Evolutionary conservation across 2,113 vertebrate species (phyloP).

Genomic region (Perca flavescens): DNA sequence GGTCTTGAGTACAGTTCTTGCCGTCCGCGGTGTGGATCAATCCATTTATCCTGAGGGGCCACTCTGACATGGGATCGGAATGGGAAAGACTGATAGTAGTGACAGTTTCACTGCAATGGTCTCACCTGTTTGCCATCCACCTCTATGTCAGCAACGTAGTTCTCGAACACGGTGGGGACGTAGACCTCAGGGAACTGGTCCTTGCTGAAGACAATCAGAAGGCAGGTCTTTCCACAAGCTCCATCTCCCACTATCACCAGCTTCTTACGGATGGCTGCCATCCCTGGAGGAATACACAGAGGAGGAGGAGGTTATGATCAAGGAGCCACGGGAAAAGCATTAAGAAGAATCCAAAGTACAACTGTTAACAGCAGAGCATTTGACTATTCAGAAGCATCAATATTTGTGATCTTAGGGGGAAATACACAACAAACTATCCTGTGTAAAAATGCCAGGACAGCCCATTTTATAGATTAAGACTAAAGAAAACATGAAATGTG

Average conservation of each 20-base stretch:
- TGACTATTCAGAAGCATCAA: not conserved
- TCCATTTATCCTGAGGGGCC: not conserved
- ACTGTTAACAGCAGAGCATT: not conserved
- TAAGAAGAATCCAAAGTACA: not conserved
- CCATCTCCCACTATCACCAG: slow-evolving; percentile 99
- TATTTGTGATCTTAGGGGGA: not conserved
- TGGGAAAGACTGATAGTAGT: not conserved
- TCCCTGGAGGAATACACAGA: slow-evolving; percentile 81
- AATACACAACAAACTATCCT: not conserved
- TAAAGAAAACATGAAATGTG: not conserved
- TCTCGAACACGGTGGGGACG: slow-evolving; percentile 98
- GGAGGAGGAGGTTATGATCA: slow-evolving; percentile 7
- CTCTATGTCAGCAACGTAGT: slow-evolving; percentile 99
- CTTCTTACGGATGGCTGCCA: slow-evolving; percentile 99
- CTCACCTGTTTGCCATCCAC: slow-evolving; percentile 97
- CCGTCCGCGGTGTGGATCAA: not conserved
- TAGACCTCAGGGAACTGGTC: slow-evolving; percentile 99
- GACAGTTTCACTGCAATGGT: not conserved
- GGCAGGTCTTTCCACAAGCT: slow-evolving; percentile 98
- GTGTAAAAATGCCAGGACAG: not conserved
- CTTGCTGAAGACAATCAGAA: slow-evolving; percentile 99
- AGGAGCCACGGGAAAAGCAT: not conserved
- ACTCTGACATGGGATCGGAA: not conserved
- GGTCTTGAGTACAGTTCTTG: too few relatives aligned
- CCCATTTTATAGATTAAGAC: not conserved